Evolutionary conservation across 2,797 vertebrate species (phyloP), one percentile per base, ranked within the genome.

Genomic region (Alectoris magna): DNA sequence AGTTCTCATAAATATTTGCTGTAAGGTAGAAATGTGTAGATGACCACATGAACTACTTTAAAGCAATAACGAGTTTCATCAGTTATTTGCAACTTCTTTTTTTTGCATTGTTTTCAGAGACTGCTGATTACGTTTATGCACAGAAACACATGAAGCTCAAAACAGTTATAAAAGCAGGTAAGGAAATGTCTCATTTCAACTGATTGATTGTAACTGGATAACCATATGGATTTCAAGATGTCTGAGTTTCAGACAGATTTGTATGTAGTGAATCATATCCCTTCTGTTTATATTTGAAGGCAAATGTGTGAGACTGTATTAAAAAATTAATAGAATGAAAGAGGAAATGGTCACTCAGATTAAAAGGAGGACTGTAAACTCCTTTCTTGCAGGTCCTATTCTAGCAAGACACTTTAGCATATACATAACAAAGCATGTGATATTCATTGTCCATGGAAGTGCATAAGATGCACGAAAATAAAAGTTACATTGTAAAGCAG

Each of bases 121-220:
- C 3, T 36, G 39, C 18, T 41, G 48, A 34, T 59, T 3, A 12
- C 27, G 26, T 77, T 70, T 90, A 62, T 38, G 18, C 18, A 55
- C 9, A 31, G 51, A 82, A 82, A 64, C 10, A 17, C 7, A 38
- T 9, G 10, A 93, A 86, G 14, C 39, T 9, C 43, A 38, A 88
- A 78, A 62, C 7, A 49, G 8, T 59, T 78, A 15, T 19, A 66
- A 84, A 78, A 88, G 27, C 34, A 55, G 14, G 9, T 73, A 55
- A 78, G 22, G 48, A 80, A 71, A 87, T 31, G 21, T 44, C 5
- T 76, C 21, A 24, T 68, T 90, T 88, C 46, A 48, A 21, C 9
- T 22, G 29, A 55, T 27, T 22, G 29, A 55, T 27, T 87, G 29
- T 29, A 34, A n/a, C 26, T 81, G 0, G 0, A 4, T 58, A 75